Evolutionary conservation across 2,888 invertebrate genomes (phyloP).

Genomic region (Eupithecia inturbata): DNA sequence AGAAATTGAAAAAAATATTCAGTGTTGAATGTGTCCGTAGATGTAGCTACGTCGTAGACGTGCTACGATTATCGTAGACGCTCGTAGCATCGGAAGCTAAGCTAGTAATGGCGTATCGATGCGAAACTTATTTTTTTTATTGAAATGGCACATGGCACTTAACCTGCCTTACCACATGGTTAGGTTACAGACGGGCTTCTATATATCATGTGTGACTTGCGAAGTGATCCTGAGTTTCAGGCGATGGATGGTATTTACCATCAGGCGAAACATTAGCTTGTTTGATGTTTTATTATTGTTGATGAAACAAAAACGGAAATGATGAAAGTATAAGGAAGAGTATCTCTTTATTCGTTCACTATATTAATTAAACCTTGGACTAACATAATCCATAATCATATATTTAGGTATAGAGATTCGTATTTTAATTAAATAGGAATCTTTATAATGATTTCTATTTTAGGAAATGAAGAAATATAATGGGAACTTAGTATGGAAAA

Average conservation of each 20-base stretch:
- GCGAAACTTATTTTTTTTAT: background rate
- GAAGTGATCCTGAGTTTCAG: too few relatives aligned
- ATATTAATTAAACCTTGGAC: too few relatives aligned
- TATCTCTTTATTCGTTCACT: too few relatives aligned
- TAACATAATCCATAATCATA: too few relatives aligned
- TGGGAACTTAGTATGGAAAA: too few relatives aligned
- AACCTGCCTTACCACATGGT: background rate
- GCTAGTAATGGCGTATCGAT: background rate
- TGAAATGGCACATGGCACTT: background rate
- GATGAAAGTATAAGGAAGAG: too few relatives aligned
- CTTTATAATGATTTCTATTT: too few relatives aligned
- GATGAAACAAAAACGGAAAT: too few relatives aligned
- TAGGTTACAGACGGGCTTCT: background rate
- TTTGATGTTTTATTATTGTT: background rate
- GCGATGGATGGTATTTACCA: too few relatives aligned
- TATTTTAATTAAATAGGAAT: too few relatives aligned
- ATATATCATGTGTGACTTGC: background rate
- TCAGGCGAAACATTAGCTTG: background rate
- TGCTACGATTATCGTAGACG: conserved; percentile 38
- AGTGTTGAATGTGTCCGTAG: conserved; percentile 12
- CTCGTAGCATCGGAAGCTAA: conserved; percentile 15
- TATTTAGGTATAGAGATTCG: too few relatives aligned
- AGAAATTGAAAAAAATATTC: background rate
- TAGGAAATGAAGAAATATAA: too few relatives aligned
- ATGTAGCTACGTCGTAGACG: conserved; percentile 31